A percentile compares a stretch with the other conserved stretches of the same genome.
Conservation (phyloP, 2,797 vertebrate species). For the Leuciscus waleckii region DNA sequence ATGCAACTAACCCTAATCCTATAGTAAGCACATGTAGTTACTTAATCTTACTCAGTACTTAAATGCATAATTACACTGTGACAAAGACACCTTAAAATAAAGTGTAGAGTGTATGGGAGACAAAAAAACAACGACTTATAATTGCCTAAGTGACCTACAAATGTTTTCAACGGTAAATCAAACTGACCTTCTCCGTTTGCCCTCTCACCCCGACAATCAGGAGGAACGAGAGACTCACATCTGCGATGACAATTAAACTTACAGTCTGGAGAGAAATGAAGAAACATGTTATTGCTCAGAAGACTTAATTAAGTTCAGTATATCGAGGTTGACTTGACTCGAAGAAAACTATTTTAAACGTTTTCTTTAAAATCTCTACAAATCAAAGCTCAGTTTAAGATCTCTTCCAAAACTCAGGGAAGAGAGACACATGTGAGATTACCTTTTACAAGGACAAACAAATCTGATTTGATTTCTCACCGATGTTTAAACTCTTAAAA, state of each 20-base stretch:
- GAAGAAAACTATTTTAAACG: neutral
- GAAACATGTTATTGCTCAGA: neutral
- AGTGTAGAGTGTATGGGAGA: neutral
- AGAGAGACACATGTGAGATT: neutral
- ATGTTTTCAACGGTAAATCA: neutral
- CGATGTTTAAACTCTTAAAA: too few species aligned
- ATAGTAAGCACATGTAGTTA: too few species aligned
- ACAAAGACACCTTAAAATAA: neutral
- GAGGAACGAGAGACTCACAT: constrained; percentile 72
- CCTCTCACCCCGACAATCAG: constrained; percentile 77
- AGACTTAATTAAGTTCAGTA: neutral
- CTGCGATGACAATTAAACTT: constrained; percentile 81
- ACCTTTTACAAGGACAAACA: neutral
- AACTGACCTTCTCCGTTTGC: constrained; percentile 70
- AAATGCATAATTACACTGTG: neutral
- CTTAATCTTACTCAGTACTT: neutral
- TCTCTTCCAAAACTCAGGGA: neutral
- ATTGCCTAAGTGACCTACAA: neutral
- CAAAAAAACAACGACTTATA: neutral
- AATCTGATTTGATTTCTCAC: too few species aligned
- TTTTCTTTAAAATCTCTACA: neutral
- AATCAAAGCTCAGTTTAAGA: neutral
- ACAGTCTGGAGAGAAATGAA: constrained; percentile 71
- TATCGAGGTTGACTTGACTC: neutral
- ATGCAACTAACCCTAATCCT: too few species aligned